Conservation (phyloP, 64 coral and sea anemone species). For the Acropora yongei region DNA sequence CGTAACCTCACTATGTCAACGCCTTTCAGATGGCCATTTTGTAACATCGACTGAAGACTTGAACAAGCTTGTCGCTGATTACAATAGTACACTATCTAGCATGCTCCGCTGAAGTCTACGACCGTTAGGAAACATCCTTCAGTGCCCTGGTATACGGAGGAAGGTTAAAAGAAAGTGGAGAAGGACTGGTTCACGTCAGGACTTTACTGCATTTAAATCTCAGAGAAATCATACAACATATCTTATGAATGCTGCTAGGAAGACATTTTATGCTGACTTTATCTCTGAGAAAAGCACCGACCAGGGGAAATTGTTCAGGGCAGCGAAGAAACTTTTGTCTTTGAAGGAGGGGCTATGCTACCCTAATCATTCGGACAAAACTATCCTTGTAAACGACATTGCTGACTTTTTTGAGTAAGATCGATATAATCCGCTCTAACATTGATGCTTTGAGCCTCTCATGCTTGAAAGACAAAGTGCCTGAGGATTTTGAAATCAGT, state of each 20-base stretch:
- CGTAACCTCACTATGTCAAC: neutral
- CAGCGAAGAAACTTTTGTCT: slow-evolving; percentile 18
- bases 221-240: slow-evolving; percentile 49
- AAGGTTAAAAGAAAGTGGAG: slow-evolving; percentile 38
- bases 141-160: slow-evolving; percentile 56
- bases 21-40: no score
- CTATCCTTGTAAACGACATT: neutral
- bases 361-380: no score
- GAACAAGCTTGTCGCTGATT: neutral
- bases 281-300: slow-evolving; percentile 40
- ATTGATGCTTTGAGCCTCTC: no score
- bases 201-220: slow-evolving; percentile 49
- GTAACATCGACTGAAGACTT: neutral
- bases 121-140: slow-evolving; percentile 14
- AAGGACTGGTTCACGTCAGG: neutral
- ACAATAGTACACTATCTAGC: slow-evolving; percentile 16
- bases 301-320: slow-evolving; percentile 49
- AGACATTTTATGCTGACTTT: slow-evolving; percentile 19
- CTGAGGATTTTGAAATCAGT: no score
- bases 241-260: slow-evolving; percentile 38
- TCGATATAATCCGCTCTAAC: no score
- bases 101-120: slow-evolving; percentile 31
- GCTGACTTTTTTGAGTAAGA: no score
- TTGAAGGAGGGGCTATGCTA: neutral
- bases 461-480: no score